Conservation (phyloP, 2,888 invertebrate species). For the Lepidocyrtoides sp. region DNA sequence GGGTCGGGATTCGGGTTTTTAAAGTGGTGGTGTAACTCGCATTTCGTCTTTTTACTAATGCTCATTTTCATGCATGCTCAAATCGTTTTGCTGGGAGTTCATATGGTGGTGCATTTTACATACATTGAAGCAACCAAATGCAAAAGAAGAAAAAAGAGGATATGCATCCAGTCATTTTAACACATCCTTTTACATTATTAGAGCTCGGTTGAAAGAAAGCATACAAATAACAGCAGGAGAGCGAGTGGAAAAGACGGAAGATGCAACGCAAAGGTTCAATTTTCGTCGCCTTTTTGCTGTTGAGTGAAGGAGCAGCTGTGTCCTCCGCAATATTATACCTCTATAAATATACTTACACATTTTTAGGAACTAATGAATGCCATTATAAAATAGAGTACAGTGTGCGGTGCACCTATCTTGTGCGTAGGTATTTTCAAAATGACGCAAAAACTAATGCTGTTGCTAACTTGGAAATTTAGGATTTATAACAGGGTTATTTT, state of each 20-base stretch:
- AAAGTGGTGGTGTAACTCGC: background rate
- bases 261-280: background rate
- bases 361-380: too few relatives aligned
- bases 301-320: constrained; percentile 67
- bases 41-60: background rate
- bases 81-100: background rate
- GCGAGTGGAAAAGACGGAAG: constrained; percentile 42
- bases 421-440: too few relatives aligned
- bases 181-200: constrained; percentile 5
- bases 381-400: too few relatives aligned
- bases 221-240: constrained; percentile 71
- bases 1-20: constrained; percentile 37
- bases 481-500: too few relatives aligned
- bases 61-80: background rate
- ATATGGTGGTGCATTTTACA: background rate
- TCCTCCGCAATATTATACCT: background rate
- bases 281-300: constrained; percentile 10
- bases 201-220: constrained; percentile 16
- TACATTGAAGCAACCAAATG: background rate
- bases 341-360: too few relatives aligned
- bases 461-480: too few relatives aligned
- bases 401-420: too few relatives aligned
- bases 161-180: constrained; percentile 48
- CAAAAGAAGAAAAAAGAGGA: constrained; percentile 13
- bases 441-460: too few relatives aligned